phyloP scores from a whole-genome alignment of 2,888 invertebrate species.

The Clusia tigrina region DNA sequence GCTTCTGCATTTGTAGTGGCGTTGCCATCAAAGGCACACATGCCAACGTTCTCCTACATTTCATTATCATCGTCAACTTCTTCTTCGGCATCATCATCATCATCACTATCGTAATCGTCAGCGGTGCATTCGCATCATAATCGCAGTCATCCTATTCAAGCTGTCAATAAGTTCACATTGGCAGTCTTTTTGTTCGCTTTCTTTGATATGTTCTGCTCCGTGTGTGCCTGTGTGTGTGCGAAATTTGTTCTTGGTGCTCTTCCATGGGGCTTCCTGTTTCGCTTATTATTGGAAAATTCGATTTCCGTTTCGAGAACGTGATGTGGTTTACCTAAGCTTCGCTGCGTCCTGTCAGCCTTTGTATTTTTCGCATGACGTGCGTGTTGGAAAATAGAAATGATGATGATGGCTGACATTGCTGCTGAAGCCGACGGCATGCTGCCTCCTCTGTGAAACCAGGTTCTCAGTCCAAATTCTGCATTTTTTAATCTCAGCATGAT shows the following conservation, averaged over 20 bases:
- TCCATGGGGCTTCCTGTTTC: conserved; percentile 17
- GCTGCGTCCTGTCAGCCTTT: background rate
- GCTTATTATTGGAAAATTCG: conserved; percentile 43
- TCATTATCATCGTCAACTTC: background rate
- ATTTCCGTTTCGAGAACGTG: conserved; percentile 41
- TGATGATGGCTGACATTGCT: background rate
- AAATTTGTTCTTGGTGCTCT: conserved; percentile 25
- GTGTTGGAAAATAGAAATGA: background rate
- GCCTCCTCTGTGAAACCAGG: background rate
- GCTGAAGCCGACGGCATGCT: background rate
- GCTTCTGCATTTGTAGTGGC: background rate
- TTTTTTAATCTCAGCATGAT: background rate
- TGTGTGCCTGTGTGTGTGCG: background rate
- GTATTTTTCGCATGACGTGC: background rate
- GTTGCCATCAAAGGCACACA: background rate
- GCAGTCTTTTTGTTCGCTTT: background rate
- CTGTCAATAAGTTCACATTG: conserved; percentile 1
- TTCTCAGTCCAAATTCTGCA: background rate
- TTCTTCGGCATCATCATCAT: background rate
- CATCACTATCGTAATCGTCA: background rate
- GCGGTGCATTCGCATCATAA: background rate
- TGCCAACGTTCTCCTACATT: background rate
- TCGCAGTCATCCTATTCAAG: background rate
- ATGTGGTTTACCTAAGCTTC: conserved; percentile 31
- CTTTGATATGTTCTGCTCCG: background rate